Conservation (phyloP, 2,888 invertebrate genomes). For the Gnatocerus cornutus region DNA sequence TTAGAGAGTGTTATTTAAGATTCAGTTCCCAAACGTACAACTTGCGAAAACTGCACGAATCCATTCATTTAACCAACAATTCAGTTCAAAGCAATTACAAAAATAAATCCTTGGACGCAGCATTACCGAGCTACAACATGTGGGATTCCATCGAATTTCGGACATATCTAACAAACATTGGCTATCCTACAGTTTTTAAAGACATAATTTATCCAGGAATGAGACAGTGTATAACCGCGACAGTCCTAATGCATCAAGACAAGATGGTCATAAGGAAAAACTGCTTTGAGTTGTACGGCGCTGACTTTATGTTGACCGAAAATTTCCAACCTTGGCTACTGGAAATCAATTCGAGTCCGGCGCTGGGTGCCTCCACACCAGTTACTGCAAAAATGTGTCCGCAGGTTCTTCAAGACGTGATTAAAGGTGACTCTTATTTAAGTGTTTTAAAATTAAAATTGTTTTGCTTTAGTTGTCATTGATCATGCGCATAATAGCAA, state of each 20-base stretch:
- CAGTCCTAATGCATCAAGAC: slow-evolving; percentile 86
- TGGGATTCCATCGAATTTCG: slow-evolving; percentile 86
- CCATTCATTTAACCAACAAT: slow-evolving; percentile 91
- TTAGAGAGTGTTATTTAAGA: slow-evolving; percentile 84
- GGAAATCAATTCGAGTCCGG: slow-evolving; percentile 94
- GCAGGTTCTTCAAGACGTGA: slow-evolving; percentile 85
- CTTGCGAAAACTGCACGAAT: slow-evolving; percentile 85
- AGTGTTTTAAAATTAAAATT: background rate
- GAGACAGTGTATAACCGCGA: slow-evolving; percentile 86
- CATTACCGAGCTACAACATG: slow-evolving; percentile 87
- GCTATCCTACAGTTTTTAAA: slow-evolving; percentile 79
- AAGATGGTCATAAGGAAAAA: slow-evolving; percentile 80
- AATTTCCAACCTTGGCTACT: slow-evolving; percentile 91
- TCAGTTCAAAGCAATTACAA: slow-evolving; percentile 87
- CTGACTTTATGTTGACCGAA: slow-evolving; percentile 92
- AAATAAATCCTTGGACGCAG: slow-evolving; percentile 72
- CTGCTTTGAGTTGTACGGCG: slow-evolving; percentile 92
- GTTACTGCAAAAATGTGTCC: slow-evolving; percentile 90
- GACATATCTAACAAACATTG: slow-evolving; percentile 73
- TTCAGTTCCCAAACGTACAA: slow-evolving; percentile 90
- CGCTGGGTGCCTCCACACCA: slow-evolving; percentile 86
- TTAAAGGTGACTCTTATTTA: slow-evolving; percentile 80
- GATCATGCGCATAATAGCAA: slow-evolving; percentile 70
- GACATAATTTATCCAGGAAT: slow-evolving; percentile 88
- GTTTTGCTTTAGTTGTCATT: slow-evolving; percentile 71